Percentiles rank a stretch among this genome's conserved stretches.
Conservation (phyloP, 64 coral and sea anemone species). For the Acropora yongei region DNA sequence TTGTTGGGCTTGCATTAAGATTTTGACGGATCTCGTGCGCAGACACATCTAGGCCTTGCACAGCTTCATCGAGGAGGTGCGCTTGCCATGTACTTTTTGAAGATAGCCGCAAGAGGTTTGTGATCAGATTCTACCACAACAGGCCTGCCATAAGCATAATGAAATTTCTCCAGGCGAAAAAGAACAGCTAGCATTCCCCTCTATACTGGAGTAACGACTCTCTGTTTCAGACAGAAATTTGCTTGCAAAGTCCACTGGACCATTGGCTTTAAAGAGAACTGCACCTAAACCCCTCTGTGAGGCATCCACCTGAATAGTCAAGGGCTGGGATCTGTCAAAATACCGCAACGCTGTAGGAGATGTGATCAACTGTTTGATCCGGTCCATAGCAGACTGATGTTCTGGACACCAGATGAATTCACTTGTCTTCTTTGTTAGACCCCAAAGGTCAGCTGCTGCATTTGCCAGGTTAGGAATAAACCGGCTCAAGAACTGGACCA, state of each 20-base stretch:
- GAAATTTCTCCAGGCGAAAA: slow-evolving; percentile 57
- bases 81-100: slow-evolving; percentile 24
- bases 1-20: slow-evolving; percentile 47
- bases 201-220: slow-evolving; percentile 38
- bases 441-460: slow-evolving; percentile 53
- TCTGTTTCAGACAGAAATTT: slow-evolving; percentile 33
- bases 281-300: slow-evolving; percentile 44
- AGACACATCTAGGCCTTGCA: slow-evolving; percentile 34
- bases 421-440: slow-evolving; percentile 55
- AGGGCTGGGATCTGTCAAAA: slow-evolving; percentile 23
- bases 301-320: slow-evolving; percentile 47
- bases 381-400: slow-evolving; percentile 43
- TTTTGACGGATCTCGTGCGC: slow-evolving; percentile 30
- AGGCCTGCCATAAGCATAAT: slow-evolving; percentile 48
- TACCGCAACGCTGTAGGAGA: slow-evolving; percentile 4
- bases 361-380: slow-evolving; percentile 45
- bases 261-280: slow-evolving; percentile 34
- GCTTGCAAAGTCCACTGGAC: slow-evolving; percentile 38
- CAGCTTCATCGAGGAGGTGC: slow-evolving; percentile 41
- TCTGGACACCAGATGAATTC: slow-evolving; percentile 39
- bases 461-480: slow-evolving; percentile 64
- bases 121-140: slow-evolving; percentile 49
- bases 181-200: slow-evolving; percentile 45
- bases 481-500: slow-evolving; percentile 35
- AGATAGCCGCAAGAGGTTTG: slow-evolving; percentile 61